Percentiles rank a stretch among this genome's conserved stretches.
phyloP scores from a whole-genome alignment of 2,797 vertebrate genomes.

The Fratercula arctica region DNA sequence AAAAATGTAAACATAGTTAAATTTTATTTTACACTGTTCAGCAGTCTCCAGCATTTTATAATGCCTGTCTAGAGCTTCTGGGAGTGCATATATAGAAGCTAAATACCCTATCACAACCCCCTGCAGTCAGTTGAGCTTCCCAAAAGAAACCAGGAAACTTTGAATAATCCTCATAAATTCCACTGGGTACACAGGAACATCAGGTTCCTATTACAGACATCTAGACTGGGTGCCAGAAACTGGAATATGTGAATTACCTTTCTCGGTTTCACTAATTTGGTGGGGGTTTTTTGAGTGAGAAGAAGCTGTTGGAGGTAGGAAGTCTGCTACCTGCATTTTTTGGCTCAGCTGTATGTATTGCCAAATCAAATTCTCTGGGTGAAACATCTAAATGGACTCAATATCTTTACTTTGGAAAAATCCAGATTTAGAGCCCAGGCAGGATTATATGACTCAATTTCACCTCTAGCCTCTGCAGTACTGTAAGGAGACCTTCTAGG shows the following conservation, averaged over 20 bases:
- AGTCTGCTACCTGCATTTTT: neutral
- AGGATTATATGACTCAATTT: neutral
- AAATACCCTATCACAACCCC: neutral
- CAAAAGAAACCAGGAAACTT: neutral
- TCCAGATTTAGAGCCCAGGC: neutral
- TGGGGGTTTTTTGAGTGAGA: neutral
- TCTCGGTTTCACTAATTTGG: neutral
- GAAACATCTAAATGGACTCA: neutral
- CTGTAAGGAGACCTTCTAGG: neutral
- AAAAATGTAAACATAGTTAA: slow-evolving; percentile 31
- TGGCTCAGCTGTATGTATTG: neutral
- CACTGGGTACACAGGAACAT: neutral
- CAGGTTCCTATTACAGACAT: neutral
- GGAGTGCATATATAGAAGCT: neutral
- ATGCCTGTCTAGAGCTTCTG: neutral
- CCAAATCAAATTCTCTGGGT: neutral
- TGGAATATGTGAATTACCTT: neutral
- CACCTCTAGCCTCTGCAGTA: neutral
- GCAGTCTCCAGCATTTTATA: neutral
- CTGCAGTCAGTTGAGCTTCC: neutral
- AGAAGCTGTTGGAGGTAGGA: neutral
- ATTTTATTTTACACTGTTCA: neutral
- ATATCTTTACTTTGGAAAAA: neutral
- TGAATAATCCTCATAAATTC: neutral
- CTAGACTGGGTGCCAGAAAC: neutral